Evolutionary conservation across 2,797 vertebrate species (phyloP), one percentile per base, ranked within the genome.

Genomic region (Staurois parvus): DNA sequence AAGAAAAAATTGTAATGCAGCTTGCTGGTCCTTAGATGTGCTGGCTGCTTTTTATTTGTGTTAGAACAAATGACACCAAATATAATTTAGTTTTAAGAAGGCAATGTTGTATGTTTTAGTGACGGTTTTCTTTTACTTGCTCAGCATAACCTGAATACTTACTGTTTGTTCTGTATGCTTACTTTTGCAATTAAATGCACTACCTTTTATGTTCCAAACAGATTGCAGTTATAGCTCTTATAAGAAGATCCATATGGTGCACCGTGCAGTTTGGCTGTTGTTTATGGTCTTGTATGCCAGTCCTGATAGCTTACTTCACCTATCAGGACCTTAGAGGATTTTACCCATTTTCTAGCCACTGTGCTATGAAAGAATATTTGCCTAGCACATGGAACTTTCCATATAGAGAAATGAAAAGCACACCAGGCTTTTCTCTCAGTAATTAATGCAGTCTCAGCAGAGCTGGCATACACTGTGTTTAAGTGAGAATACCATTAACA

Each of bases 391-490:
- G 29, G 62, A 76, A 68, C 70, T 56, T 70, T 68, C 26, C 70
- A 74, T 75, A 19, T 13, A 67, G 30, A 34, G 45, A 79, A 37
- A 69, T 32, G 21, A 28, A 40, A 24, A 64, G 70, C 75, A 70
- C 72, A 42, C 48, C 29, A 29, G 48, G 32, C 77, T 37, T 4
- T 8, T 64, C 72, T 62, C 37, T 42, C 2, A 29, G 67, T 82
- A 86, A 86, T 82, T 81, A 73, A 86, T 83, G 74, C 79, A 67
- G 12, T 77, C 75, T 86, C 85, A 67, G 79, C 80, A 86, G 56
- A 83, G 67, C 48, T 15, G 30, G 56, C 52, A 73, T 30, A 70
- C 56, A 37, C 67, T 48, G 56, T 67, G 28, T 72, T 48, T 81
- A 83, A 78, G 48, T 72, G 56, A 76, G 73, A 86, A 73, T 81